Base-by-base conservation (phyloP, 2,888 invertebrate species). In the Oxyteleia sp. region DNA sequence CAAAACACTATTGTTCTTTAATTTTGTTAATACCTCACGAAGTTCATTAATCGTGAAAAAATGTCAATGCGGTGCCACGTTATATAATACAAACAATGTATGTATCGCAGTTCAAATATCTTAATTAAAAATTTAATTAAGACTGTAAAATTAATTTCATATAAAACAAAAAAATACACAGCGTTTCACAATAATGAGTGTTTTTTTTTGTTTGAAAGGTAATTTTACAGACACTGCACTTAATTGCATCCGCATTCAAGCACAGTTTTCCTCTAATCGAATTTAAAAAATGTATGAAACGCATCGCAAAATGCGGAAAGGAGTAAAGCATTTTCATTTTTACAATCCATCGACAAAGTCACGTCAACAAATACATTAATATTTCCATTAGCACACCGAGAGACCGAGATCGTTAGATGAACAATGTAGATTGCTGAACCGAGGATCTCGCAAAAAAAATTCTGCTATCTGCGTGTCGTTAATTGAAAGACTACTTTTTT, bases 181-280 rank as follows among this genome's bases (percentile, higher is more conserved):
- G 3, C 5, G 38, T 38, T 38, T 38, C 38, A n/a, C 38, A 38
- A 38, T 38, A 38, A n/a, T n/a, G 11, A 38, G 38, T n/a, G n/a
- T 38, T 38, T 38, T 38, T 38, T 38, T 38, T 38, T 32, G 32
- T 32, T 7, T 4, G 38, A 38, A 38, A 38, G 38, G 38, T 38
- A 38, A 38, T n/a, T 47, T 8, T 47, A 47, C 47, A 47, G 11
- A 20, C 20, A 47, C 2, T 47, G 47, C 47, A 23, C 47, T 20
- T 47, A 47, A 47, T 47, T 47, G 47, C 47, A 47, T 20, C 20
- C 20, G 47, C 20, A 47, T 20, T 47, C 38, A 38, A n/a, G 4
- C 38, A 38, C n/a, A n/a, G n/a, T 38, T 38, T 38, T 38, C 38
- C 38, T 38, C n/a, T 38, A 38, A 38, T 38, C 38, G 38, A 38